phyloP scores from a whole-genome alignment of 92 coral and sea anemone species.

The Phenganax subtilis region DNA sequence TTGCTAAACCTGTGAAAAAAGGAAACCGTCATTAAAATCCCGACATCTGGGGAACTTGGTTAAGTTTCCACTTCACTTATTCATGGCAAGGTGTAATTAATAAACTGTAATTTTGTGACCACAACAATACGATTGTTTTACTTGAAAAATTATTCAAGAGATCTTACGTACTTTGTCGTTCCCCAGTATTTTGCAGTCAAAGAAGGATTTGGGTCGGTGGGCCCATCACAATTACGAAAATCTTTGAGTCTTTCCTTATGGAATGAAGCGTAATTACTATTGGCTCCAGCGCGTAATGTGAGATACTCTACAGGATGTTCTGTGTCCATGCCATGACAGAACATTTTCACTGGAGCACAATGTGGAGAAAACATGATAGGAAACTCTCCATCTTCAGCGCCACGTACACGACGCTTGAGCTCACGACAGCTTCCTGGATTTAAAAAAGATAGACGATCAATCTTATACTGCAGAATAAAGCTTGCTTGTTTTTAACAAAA shows the following conservation, averaged over 20 bases:
- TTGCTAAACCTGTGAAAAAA: constrained; percentile 66
- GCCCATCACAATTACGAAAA: constrained; percentile 79
- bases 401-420: constrained; percentile 77
- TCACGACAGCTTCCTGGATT: constrained; percentile 72
- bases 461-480: neutral
- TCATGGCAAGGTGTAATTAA: no score
- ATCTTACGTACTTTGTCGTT: constrained; percentile 60
- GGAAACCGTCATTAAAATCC: neutral
- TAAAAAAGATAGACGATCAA: neutral
- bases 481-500: neutral
- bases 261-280: constrained; percentile 80
- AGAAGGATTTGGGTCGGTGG: constrained; percentile 73
- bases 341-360: constrained; percentile 86
- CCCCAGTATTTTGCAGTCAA: constrained; percentile 98
- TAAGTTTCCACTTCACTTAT: no score
- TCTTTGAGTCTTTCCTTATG: constrained; percentile 79
- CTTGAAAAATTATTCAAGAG: neutral
- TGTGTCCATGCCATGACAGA: constrained; percentile 85
- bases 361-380: constrained; percentile 73
- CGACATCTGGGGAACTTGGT: neutral
- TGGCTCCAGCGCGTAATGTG: constrained; percentile 79
- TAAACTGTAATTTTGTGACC: no score
- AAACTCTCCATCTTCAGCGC: constrained; percentile 87
- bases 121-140: no score
- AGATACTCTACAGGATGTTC: constrained; percentile 76